Conservation (phyloP, 2,113 vertebrate species). For the Sardina pilchardus region DNA sequence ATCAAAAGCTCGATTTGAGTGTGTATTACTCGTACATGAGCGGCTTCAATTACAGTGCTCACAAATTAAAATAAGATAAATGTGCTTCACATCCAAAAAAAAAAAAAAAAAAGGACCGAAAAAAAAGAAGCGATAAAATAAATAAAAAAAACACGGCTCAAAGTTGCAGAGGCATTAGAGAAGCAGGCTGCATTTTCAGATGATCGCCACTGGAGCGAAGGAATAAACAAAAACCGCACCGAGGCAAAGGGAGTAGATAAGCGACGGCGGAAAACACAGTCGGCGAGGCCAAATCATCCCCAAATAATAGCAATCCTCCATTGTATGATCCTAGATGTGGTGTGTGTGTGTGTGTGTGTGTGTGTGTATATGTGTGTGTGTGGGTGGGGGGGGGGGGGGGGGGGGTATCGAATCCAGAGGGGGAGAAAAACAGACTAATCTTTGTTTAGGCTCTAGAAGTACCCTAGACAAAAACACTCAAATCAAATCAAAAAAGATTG, state of each 20-base stretch:
- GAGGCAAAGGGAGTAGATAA: background rate
- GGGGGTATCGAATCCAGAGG: no score
- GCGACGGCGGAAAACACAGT: background rate
- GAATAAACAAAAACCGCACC: background rate
- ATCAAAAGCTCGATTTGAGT: slow-evolving; percentile 1
- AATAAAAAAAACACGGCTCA: background rate
- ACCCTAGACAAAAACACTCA: background rate
- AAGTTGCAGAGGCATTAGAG: background rate
- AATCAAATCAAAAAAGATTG: background rate
- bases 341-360: no score
- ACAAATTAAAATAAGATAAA: background rate
- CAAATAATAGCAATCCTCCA: background rate
- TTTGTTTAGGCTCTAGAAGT: background rate
- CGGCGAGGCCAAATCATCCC: background rate
- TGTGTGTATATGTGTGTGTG: no score
- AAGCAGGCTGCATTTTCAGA: background rate
- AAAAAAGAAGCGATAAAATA: background rate
- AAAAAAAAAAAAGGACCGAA: background rate
- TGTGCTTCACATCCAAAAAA: background rate
- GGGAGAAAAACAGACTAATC: background rate
- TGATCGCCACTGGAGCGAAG: background rate
- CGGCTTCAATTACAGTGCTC: background rate
- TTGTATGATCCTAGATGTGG: no score
- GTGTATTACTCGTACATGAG: background rate
- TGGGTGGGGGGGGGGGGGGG: no score